Evolutionary conservation across 2,113 vertebrate genomes (phyloP), one percentile per base, ranked within the genome.

Genomic region (Ophiodon elongatus): DNA sequence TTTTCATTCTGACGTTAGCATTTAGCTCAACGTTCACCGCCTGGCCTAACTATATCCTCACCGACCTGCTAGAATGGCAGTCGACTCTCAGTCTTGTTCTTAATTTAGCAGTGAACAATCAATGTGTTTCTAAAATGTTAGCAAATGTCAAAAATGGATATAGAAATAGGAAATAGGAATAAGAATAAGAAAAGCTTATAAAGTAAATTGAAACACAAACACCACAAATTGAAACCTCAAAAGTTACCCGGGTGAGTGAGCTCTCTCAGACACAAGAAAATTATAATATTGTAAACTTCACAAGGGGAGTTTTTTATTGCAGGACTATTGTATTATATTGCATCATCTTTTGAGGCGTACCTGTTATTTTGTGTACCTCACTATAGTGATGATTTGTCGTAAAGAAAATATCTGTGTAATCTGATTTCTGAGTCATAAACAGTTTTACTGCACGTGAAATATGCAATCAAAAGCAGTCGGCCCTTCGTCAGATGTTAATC

Each of bases 401-500:
- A 25, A 57, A 83, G 88, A 56, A 87, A 88, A 76, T 64, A 85
- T 80, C 83, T 77, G 29, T 64, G 10, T 83, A 80, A 82, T 88
- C 37, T 56, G 63, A 90, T 80, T 90, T 83, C 45, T 65, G 72
- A 80, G 69, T 75, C 73, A 82, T 80, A 73, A 86, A 87, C 59
- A 76, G 54, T 87, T 90, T 92, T 77, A 89, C 69, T 80, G 83
- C 76, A 76, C 57, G 84, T 88, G 75, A 92, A 91, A 82, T 82
- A 67, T 79, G 77, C 75, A 76, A 83, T 85, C 76, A 79, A 79
- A 54, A 29, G 15, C 76, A 72, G 68, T 69, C 39, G 50, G 84
- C 37, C 68, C 79, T 85, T 83, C 74, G 77, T 92, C 80, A 93
- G 89, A 94, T 79, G 84, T 88, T 85, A 68, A 85, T 92, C 92